Base-by-base conservation (phyloP, 2,113 vertebrate genomes). In the Tympanuchus pallidicinctus region DNA sequence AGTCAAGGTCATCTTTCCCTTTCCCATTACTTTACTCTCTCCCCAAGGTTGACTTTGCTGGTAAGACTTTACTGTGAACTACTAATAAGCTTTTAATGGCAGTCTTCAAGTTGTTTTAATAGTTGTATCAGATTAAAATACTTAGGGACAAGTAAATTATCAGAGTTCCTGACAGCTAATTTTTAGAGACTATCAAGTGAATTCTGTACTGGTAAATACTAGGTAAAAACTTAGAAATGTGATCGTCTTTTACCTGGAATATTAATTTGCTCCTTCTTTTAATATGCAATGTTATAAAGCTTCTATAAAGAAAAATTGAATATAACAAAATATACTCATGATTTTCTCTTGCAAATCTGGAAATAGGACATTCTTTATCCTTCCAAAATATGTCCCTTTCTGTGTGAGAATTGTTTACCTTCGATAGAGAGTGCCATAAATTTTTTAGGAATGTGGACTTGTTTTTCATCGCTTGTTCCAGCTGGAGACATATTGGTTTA, bases 401-500 rank as follows among this genome's bases (percentile, higher is more conserved):
- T 83, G 34, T 32, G 76, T 2, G 74, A 43, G 20, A 86, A 83
- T 72, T 34, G 66, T 92, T 57, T 27, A 86, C 72, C 76, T 94
- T 40, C 56, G 56, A 64, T 65, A 78, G 13, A 90, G 6, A 73
- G 14, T 4, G 16, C 1, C 40, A 82, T 75, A 88, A 38, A 72
- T 84, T 90, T 88, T 54, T 91, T 73, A 86, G 66, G 32, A 76
- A 66, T 1, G 5, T 59, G 8, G 45, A 79, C 63, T 94, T 86
- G 42, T 79, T 95, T 92, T 73, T 70, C 67, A 43, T 54, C 91
- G 45, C 76, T 88, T 54, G 61, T 92, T 95, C 73, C 91, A 91
- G 61, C 47, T 89, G 64, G 82, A 94, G 67, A 82, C 48, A 67
- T 85, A 85, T 11, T 83, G 52, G 70, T 90, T 96, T 95, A 82